Evolutionary conservation across 2,888 invertebrate species (phyloP).

Genomic region (Lissocephala sabroskyi): DNA sequence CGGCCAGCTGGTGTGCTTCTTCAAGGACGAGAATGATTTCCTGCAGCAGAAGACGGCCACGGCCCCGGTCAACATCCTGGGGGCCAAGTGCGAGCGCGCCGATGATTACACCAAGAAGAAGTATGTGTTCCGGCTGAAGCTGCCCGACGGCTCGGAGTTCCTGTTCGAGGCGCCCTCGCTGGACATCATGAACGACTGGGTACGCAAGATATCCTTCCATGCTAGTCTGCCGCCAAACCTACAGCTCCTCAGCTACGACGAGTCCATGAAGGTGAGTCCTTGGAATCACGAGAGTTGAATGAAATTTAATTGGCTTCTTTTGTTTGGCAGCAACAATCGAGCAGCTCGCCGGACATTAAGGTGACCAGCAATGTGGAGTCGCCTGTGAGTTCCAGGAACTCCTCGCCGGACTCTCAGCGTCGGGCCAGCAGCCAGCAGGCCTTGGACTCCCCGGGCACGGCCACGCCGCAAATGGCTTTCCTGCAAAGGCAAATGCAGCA

Average conservation of each 20-base stretch:
- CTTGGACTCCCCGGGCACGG: constrained; percentile 66
- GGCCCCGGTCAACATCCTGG: constrained; percentile 85
- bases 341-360: constrained; percentile 71
- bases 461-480: constrained; percentile 75
- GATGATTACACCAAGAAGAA: constrained; percentile 97
- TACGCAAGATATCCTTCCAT: constrained; percentile 93
- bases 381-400: constrained; percentile 74
- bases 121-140: constrained; percentile 89
- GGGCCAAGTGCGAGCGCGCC: constrained; percentile 88
- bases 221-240: constrained; percentile 91
- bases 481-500: constrained; percentile 73
- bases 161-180: constrained; percentile 85
- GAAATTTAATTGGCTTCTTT: too few relatives aligned
- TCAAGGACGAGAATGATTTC: constrained; percentile 95
- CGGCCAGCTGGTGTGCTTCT: constrained; percentile 97
- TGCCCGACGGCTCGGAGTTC: constrained; percentile 94
- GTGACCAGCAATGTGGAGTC: constrained; percentile 73
- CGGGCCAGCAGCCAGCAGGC: constrained; percentile 67
- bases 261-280: constrained; percentile 75
- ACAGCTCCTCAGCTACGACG: constrained; percentile 88
- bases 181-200: constrained; percentile 89
- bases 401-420: constrained; percentile 74
- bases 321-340: constrained; percentile 72
- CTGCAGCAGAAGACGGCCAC: constrained; percentile 89
- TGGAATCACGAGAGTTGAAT: neutral